Evolutionary conservation across 2,797 vertebrate species (phyloP).

Genomic region (Protosalanx chinensis): DNA sequence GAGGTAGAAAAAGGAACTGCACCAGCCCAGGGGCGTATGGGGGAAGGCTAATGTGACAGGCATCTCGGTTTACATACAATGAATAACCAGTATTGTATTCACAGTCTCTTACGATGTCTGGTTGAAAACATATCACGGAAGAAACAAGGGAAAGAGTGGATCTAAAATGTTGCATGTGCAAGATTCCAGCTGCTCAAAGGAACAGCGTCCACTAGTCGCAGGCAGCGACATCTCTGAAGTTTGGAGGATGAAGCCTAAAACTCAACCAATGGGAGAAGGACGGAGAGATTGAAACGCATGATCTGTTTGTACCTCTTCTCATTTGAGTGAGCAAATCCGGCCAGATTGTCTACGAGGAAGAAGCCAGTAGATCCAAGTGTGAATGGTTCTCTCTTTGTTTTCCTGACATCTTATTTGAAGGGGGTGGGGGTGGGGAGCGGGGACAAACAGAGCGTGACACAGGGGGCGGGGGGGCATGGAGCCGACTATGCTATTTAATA

Average conservation of each 20-base stretch:
- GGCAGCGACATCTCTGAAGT: background rate
- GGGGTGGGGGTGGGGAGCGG: background rate
- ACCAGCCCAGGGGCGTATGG: background rate
- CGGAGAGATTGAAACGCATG: background rate
- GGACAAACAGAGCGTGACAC: constrained; percentile 9
- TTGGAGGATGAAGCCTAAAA: constrained; percentile 1
- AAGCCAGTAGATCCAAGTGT: background rate
- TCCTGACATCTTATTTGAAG: constrained; percentile 1
- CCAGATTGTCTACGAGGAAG: background rate
- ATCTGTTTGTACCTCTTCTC: constrained; percentile 4
- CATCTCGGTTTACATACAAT: background rate
- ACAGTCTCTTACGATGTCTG: background rate
- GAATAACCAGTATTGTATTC: background rate
- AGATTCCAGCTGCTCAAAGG: background rate
- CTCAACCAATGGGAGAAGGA: background rate
- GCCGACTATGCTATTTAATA: background rate
- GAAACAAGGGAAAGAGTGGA: background rate
- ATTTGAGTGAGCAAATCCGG: constrained; percentile 10
- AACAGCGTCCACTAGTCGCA: background rate
- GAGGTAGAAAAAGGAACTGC: constrained; percentile 26
- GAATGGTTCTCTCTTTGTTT: constrained; percentile 9
- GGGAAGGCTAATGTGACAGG: background rate
- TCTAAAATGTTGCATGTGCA: background rate
- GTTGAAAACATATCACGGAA: background rate
- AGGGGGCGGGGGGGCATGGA: background rate